Evolutionary conservation across 2,113 vertebrate species (phyloP).

Genomic region (Rattus rattus): DNA sequence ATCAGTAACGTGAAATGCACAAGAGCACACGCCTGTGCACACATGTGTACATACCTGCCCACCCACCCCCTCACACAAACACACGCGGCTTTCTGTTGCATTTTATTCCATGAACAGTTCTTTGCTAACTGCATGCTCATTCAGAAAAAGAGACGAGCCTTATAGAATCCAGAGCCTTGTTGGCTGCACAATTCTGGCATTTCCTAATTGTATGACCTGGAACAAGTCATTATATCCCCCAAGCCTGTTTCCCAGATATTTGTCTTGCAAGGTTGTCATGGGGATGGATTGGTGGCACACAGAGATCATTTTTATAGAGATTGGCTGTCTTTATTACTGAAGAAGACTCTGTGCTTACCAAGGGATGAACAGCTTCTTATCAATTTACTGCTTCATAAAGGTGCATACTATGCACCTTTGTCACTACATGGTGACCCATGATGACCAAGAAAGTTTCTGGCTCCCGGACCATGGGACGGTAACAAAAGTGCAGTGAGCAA

Average conservation of each 20-base stretch:
- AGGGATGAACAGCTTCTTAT: not conserved
- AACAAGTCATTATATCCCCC: not conserved
- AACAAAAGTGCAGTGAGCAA: not conserved
- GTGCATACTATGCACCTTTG: not conserved
- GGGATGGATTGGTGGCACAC: not conserved
- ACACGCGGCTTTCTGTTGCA: not conserved
- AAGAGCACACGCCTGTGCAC: too few species aligned
- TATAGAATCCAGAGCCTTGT: not conserved
- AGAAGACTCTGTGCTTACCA: not conserved
- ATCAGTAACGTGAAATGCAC: not conserved
- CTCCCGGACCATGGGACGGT: not conserved
- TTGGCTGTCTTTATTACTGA: not conserved
- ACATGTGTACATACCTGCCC: not conserved
- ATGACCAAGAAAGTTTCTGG: not conserved
- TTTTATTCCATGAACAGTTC: not conserved
- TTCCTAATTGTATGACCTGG: not conserved
- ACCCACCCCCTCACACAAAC: not conserved
- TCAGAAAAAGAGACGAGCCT: not conserved
- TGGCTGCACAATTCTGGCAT: not conserved
- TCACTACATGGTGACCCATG: not conserved
- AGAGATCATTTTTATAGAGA: not conserved
- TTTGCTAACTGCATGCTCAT: not conserved
- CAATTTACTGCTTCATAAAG: not conserved
- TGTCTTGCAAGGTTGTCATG: not conserved
- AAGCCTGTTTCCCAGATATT: not conserved